Evolutionary conservation across 2,888 invertebrate genomes (phyloP).

Genomic region (Pyrgus malvae): DNA sequence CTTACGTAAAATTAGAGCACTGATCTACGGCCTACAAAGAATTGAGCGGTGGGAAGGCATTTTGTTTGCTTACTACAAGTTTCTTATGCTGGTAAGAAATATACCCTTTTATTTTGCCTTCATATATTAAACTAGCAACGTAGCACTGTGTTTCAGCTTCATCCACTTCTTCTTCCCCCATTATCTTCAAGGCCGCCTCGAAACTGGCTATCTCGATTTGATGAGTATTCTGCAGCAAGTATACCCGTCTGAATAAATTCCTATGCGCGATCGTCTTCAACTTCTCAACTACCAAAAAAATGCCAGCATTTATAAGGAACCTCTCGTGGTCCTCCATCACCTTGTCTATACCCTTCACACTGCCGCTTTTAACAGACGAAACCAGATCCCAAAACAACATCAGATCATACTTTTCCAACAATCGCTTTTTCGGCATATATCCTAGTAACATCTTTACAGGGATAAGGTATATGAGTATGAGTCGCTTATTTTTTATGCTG

Average conservation of each 20-base stretch:
- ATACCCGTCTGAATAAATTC: constrained; percentile 97
- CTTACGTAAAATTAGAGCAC: too few species aligned
- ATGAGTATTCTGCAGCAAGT: constrained; percentile 88
- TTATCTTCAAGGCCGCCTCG: constrained; percentile 89
- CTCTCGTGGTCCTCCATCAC: constrained; percentile 93
- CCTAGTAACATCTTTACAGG: constrained; percentile 99
- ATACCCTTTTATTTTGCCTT: constrained; percentile 98
- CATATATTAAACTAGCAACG: constrained; percentile 97
- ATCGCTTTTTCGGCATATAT: constrained; percentile 91
- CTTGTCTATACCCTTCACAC: constrained; percentile 90
- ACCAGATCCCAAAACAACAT: constrained; percentile 95
- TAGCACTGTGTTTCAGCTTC: constrained; percentile 98
- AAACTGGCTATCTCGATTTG: constrained; percentile 94
- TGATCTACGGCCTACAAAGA: constrained; percentile 71
- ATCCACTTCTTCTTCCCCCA: constrained; percentile 93
- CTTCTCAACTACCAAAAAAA: constrained; percentile 98
- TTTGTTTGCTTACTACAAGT: constrained; percentile 97
- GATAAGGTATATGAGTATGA: constrained; percentile 96
- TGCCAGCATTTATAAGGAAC: constrained; percentile 98
- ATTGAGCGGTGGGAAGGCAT: constrained; percentile 94
- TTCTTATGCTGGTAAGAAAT: constrained; percentile 98
- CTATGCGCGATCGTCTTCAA: constrained; percentile 96
- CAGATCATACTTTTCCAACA: constrained; percentile 94
- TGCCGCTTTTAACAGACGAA: constrained; percentile 93
- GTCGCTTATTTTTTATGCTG: constrained; percentile 92